Conservation (phyloP, 2,797 vertebrate species). For the Yasuhikotakia modesta region DNA sequence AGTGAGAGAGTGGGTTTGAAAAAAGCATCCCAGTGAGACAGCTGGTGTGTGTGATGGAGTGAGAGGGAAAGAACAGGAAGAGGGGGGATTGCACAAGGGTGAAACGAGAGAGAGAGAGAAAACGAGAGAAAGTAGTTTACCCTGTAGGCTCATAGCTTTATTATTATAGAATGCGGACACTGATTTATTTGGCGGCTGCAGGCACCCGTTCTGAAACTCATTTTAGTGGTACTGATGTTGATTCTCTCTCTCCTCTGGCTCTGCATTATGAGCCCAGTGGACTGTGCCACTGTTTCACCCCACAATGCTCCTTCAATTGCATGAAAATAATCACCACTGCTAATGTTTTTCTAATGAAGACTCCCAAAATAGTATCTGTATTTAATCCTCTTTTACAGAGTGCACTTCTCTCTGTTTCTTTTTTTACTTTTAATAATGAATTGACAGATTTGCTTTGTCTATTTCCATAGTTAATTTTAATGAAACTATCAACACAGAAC, state of each 20-base stretch:
- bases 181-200: constrained; percentile 69
- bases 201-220: constrained; percentile 46
- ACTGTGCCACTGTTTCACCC: constrained; percentile 53
- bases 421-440: constrained; percentile 52
- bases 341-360: constrained; percentile 61
- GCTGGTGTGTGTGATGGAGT: constrained; percentile 43
- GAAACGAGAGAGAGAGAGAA: constrained; percentile 40
- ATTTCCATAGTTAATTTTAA: constrained; percentile 35
- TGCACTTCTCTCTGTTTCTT: constrained; percentile 36
- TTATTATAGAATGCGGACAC: constrained; percentile 66
- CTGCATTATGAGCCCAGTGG: constrained; percentile 52
- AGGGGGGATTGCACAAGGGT: constrained; percentile 44
- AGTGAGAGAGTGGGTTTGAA: constrained; percentile 47
- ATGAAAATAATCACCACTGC: constrained; percentile 56
- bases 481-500: constrained; percentile 26
- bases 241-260: constrained; percentile 45
- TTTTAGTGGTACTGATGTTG: constrained; percentile 47
- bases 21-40: constrained; percentile 36
- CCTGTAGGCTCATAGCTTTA: constrained; percentile 56
- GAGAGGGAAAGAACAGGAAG: constrained; percentile 31
- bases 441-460: constrained; percentile 25
- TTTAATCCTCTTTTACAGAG: constrained; percentile 56
- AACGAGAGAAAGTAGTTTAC: constrained; percentile 37
- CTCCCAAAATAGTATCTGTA: constrained; percentile 51
- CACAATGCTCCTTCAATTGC: constrained; percentile 56